Base-by-base conservation (phyloP, 64 coral and sea anemone genomes). In the Porites lutea region DNA sequence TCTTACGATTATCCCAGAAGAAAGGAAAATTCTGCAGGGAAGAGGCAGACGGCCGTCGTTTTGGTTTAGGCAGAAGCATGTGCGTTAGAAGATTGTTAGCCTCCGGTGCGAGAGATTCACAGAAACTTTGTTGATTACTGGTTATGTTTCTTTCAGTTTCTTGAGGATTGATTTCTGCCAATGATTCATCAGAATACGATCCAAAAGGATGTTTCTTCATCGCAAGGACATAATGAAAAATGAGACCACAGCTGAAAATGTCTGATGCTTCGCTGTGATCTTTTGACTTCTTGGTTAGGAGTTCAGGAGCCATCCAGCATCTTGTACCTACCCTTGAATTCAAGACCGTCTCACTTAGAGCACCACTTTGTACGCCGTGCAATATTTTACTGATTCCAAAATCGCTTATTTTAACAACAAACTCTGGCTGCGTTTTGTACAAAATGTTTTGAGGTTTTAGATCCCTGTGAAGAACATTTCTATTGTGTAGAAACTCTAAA, bases 381-480 rank as follows among this genome's bases (percentile, higher is more conserved):
- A 75, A 64, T 45, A 89, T 92, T 37, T 82, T 63, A 44, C 94
- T 95, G 5, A 95, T 68, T 18, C 94, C 94, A 68, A 95, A 95
- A 44, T 92, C 94, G 52, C 58, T 87, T 16, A 96, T 96, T 73
- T 96, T 96, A 2, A 96, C 71, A 55, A 14, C 71, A 11, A 96
- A 67, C 7, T 15, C 16, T 3, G 94, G 94, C 48, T 62, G n/a
- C n/a, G 72, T 96, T 49, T 83, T 92, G 70, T 89, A 96, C 8
- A 96, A 72, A n/a, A 96, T 96, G 71, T 96, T 96, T 43, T 44
- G 83, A 47, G 93, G 93, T 63, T 95, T 95, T 22, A 95, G 77
- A 59, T 95, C 93, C 19, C 93, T 59, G 89, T 95, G 93, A 9
- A 95, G 16, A 65, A 95, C 79, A 16, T 77, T 84, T 62, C 86